These are phyloP conservation scores for Pachycephus smyrnensis DNA, from an alignment of 2,888 invertebrate genomes.

Conservation along the genomic window DNA sequence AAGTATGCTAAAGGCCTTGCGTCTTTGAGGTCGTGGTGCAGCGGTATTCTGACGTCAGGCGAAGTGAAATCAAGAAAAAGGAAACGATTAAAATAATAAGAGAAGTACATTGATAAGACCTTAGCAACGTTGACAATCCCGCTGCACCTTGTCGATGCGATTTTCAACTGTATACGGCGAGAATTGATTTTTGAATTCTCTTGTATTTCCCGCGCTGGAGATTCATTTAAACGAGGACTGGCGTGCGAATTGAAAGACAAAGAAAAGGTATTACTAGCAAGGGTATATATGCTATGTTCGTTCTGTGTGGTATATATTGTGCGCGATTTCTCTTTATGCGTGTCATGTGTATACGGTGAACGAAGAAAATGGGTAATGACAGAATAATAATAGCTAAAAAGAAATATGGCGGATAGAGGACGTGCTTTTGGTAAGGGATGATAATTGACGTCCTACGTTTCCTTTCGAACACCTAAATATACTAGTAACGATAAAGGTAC, in stretches of 20 bases:
- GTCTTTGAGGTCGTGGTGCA: slow-evolving; percentile 42
- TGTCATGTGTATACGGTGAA: background rate
- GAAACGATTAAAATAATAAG: no score
- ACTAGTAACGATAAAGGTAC: background rate
- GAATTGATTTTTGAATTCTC: background rate
- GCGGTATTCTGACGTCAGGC: no score
- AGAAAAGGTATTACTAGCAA: background rate
- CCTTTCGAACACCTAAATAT: background rate
- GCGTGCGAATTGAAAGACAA: background rate
- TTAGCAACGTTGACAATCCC: no score
- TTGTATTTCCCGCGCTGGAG: background rate
- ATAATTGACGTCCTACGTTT: background rate
- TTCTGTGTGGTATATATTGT: background rate
- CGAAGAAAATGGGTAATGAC: background rate
- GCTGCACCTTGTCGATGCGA: slow-evolving; percentile 22
- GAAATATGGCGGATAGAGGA: background rate
- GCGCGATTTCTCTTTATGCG: background rate
- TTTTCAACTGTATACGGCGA: slow-evolving; percentile 47
- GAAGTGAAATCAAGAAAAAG: no score
- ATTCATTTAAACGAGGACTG: no score
- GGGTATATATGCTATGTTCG: background rate
- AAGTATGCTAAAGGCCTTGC: slow-evolving; percentile 60
- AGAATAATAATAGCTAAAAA: background rate
- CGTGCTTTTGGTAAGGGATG: background rate
- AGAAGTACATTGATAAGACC: no score